Evolutionary conservation across 1,140 invertebrate species (phyloP), one percentile per base, ranked within the genome.

Genomic region (Drosophila lacteicornis): DNA sequence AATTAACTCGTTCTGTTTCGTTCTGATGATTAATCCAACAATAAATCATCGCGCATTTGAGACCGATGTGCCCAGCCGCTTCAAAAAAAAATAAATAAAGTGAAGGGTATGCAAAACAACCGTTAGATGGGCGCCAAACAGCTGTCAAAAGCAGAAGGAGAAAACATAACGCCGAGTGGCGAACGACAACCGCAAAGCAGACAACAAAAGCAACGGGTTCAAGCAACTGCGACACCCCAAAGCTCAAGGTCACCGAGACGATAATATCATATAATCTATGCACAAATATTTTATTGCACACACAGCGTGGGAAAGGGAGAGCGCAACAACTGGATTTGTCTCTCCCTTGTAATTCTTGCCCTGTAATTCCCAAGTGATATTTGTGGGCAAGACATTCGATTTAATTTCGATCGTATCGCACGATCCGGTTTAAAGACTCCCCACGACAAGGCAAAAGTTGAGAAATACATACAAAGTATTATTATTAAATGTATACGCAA

Each of bases 201-300:
- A 45, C 42, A 59, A 13, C 67, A 42, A 46, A 63, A 73, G 15
- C 42, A 55, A 69, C 47, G 55, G 59, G 70, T 75, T 86, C 70
- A 71, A 61, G 19, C 47, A 59, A 53, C 66, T 68, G 55, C 43
- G 61, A 50, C 55, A 53, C 50, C 55, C 56, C 73, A 42, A 66
- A 49, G 19, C 51, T 69, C 67, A 86, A 86, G 82, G 82, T 86
- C 83, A 66, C 12, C 45, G 33, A 25, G 50, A 46, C 76, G 42
- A 70, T 82, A 67, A 79, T 67, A 60, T 66, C 71, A 49, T 70
- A 25, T 63, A 63, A 27, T 33, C 57, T 61, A 57, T 57, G 38
- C 40, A 45, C 55, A 57, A 8, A 25, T 57, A 57, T 40, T 71
- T 68, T 46, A 65, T 75, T 82, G 55, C 79, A 70, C 45, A 63